Evolutionary conservation across 2,888 invertebrate species (phyloP).

Genomic region (Colletes collaris): DNA sequence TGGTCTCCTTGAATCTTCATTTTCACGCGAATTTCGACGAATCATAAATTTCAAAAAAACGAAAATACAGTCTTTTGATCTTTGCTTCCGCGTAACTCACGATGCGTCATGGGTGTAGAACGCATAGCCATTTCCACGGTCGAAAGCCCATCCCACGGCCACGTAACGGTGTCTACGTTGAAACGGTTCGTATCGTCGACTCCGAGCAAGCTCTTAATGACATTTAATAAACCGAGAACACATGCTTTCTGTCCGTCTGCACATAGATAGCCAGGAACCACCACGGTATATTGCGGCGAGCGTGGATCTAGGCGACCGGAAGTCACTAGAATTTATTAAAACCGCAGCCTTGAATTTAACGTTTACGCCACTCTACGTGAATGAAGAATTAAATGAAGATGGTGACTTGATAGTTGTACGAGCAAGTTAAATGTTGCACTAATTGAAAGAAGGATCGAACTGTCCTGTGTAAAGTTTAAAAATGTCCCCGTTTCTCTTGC

Average conservation of each 20-base stretch:
- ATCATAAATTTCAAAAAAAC: background rate
- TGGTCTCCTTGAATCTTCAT: too few species aligned
- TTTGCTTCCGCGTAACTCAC: too few species aligned
- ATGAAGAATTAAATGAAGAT: too few species aligned
- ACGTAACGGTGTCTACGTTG: background rate
- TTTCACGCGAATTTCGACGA: too few species aligned
- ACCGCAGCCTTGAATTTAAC: background rate
- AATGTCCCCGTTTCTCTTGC: too few species aligned
- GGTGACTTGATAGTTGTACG: too few species aligned
- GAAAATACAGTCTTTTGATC: background rate
- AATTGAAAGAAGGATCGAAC: too few species aligned
- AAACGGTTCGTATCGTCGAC: slow-evolving; percentile 1
- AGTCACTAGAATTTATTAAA: slow-evolving; percentile 66
- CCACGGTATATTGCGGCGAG: slow-evolving; percentile 21
- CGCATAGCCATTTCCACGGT: background rate
- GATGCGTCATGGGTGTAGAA: background rate
- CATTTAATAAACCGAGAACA: slow-evolving; percentile 24
- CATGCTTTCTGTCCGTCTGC: slow-evolving; percentile 10
- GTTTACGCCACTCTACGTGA: too few species aligned
- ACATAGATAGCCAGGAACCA: slow-evolving; percentile 1
- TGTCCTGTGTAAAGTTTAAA: too few species aligned
- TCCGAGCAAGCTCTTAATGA: slow-evolving; percentile 10
- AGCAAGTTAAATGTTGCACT: too few species aligned
- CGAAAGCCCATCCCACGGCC: background rate
- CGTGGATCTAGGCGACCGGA: slow-evolving; percentile 39